These are phyloP conservation scores for Hypsibius dujardini DNA, from an alignment of 1,140 invertebrate genomes.

Conservation along the genomic window DNA sequence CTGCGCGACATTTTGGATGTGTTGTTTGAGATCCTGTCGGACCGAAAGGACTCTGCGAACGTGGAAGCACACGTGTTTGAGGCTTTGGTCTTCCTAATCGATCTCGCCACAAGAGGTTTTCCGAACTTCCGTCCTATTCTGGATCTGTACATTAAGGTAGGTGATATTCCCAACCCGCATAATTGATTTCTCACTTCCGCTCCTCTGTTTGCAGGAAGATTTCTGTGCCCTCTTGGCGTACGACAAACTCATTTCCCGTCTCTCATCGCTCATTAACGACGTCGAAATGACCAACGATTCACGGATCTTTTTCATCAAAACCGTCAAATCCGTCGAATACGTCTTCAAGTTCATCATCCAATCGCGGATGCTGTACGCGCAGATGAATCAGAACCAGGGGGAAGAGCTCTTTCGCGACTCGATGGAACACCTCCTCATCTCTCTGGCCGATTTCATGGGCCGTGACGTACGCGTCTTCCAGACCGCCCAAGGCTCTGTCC, in stretches of 20 bases:
- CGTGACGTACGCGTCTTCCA: constrained; percentile 47
- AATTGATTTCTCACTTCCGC: too few species aligned
- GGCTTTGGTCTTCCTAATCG: constrained; percentile 69
- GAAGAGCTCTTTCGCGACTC: constrained; percentile 53
- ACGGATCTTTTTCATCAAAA: constrained; percentile 36
- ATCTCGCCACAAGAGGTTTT: constrained; percentile 71
- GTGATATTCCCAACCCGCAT: too few species aligned
- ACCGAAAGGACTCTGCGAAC: constrained; percentile 62
- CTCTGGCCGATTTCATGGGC: constrained; percentile 56
- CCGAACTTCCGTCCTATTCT: constrained; percentile 80
- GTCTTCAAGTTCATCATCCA: constrained; percentile 64
- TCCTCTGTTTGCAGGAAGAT: too few species aligned
- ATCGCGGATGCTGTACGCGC: constrained; percentile 56
- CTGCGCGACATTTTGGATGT: constrained; percentile 77
- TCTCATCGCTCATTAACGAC: constrained; percentile 28
- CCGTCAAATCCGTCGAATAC: constrained; percentile 72
- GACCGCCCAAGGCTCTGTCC: constrained; percentile 57
- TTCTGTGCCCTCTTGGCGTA: constrained; percentile 82
- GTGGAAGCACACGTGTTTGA: constrained; percentile 79
- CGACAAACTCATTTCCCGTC: constrained; percentile 41
- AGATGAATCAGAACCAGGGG: constrained; percentile 45
- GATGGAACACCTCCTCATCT: constrained; percentile 48
- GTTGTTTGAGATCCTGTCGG: constrained; percentile 68
- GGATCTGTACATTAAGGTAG: constrained; percentile 74
- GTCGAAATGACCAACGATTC: constrained; percentile 26